Evolutionary conservation across 2,888 invertebrate species (phyloP).

Genomic region (Polydrusus cervinus): DNA sequence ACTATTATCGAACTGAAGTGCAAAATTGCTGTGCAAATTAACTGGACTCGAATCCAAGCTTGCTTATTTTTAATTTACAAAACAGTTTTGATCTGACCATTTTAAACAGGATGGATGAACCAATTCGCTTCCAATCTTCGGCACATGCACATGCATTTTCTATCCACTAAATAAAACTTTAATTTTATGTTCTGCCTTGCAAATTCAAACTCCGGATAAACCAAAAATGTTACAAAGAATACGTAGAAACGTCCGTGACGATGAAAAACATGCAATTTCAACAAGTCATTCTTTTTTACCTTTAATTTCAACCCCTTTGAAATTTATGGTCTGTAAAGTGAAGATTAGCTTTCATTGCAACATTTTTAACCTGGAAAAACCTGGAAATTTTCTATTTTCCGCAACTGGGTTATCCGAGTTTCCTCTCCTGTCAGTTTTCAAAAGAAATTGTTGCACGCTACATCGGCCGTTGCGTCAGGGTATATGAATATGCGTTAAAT

Average conservation of each 20-base stretch:
- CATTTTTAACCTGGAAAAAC: constrained; percentile 3
- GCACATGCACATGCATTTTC: no score
- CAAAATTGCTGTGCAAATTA: no score
- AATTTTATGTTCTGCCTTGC: not conserved
- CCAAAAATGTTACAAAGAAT: not conserved
- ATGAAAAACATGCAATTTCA: not conserved
- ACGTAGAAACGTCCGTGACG: not conserved
- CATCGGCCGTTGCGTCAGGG: not conserved
- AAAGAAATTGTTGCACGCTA: constrained; percentile 1
- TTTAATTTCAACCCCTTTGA: not conserved
- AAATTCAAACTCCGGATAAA: not conserved
- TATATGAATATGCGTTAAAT: not conserved
- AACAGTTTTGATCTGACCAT: no score
- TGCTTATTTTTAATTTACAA: no score
- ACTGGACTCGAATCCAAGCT: no score
- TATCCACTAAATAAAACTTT: not conserved
- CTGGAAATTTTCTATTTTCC: not conserved
- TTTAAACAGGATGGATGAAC: no score
- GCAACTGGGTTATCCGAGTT: constrained; percentile 2
- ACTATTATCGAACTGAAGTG: no score
- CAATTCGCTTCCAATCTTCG: no score
- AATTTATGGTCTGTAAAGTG: constrained; percentile 27
- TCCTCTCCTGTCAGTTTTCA: not conserved
- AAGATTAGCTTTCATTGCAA: constrained; percentile 25
- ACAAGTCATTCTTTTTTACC: not conserved